Base-by-base conservation (phyloP, 2,888 invertebrate species). In the Drosophila kambysellisi region DNA sequence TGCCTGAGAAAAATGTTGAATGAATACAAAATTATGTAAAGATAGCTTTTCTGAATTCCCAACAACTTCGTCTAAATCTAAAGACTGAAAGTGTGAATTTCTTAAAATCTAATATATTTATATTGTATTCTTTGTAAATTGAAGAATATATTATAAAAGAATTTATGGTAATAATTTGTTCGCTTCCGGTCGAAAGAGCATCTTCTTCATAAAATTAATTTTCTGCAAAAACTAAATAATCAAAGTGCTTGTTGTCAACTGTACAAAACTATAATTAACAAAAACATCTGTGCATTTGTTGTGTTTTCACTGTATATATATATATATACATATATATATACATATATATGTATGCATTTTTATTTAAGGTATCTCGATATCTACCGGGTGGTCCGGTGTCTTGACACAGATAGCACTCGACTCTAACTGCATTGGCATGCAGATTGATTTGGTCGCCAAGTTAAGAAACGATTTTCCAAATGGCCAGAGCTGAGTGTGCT, bases 381-480 rank as follows among this genome's bases (percentile, higher is more conserved):
- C 12, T 51, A 60, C 72, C 69, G 87, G 87, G 87, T 87, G 87
- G 85, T 86, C 85, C 74, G n/a, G 17, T 32, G 35, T 50, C 33
- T 58, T 71, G 82, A 78, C 83, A 81, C 68, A 84, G 68, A 71
- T 79, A 67, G 63, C 50, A 51, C 33, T 32, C 30, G 32, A 65
- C 54, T 66, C 63, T 51, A 66, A 70, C 79, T 70, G 76, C 76
- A 74, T 75, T 89, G 87, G 87, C 87, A 87, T 89, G 89, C 90
- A 90, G 87, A 87, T 87, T 90, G 87, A 87, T 87, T 90, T 82
- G 86, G 68, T 79, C 32, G 83, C 64, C 76, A 77, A 81, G 70
- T 82, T 78, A 82, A 29, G 88, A 65, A 75, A 69, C 84, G 79
- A 87, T 86, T 86, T 90, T 88, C 87, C 85, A 76, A 86, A 76